Base-by-base conservation (phyloP, 1,140 invertebrate genomes). In the Drosophila orena region DNA sequence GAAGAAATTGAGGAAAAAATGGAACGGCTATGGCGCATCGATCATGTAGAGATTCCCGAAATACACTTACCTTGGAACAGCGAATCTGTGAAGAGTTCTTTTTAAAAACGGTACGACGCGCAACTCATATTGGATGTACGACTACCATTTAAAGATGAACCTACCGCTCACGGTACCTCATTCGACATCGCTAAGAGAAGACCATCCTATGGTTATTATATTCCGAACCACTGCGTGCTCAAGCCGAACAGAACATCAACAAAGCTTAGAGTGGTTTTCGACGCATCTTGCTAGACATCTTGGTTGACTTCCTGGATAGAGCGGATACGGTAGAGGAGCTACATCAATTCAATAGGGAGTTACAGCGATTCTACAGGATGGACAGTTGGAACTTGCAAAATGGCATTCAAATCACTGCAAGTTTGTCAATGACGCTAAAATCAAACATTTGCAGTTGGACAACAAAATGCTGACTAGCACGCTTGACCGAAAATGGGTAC, bases 241-340 rank as follows among this genome's bases (percentile, higher is more conserved):
- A 35, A 49, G 17, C 58, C 58, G 15, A 35, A 57, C 35, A 58
- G 27, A 27, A n/a, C 42, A n/a, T 58, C 42, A 8, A 58, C 42
- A 14, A 56, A 56, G 15, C 40, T 56, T 0, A 56, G 54, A 56
- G 40, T 43, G n/a, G 27, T 58, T 4, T 46, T 46, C 30, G 17
- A 46, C 34, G 27, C 42, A 30, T 58, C 55, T 24, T 44, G 40
- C 17, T 34, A 58, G 15, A 57, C 40, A 14, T 43, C 15, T 11
- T 54, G 6, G 14, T 40, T 24, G 20, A 54, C 20, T 15, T 54
- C 1, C 35, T 15, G 2, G 20, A 14, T 24, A 20, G n/a, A 55
- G 53, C 37, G 10, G 20, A 40, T 12, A 40, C n/a, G 3, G 5
- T 20, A 24, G 14, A 15, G n/a, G 14, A 54, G 6, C 14, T 54